Percentiles rank a stretch among this genome's conserved stretches.
Evolutionary conservation across 2,797 vertebrate species (phyloP).

Genomic region (Myripristis jacobus): DNA sequence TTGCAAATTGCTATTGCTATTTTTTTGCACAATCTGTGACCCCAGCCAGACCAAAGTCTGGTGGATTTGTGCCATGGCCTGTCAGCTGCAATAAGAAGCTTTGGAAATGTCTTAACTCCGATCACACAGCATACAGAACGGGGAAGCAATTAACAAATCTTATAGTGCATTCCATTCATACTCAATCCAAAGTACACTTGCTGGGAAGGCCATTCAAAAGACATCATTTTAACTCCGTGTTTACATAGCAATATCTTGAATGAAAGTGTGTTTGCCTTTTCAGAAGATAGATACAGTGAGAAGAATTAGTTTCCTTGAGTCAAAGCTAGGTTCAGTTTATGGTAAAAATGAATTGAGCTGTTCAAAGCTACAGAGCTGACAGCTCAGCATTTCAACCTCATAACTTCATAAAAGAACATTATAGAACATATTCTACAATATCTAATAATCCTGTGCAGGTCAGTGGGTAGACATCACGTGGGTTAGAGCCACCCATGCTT

Average conservation of each 20-base stretch:
- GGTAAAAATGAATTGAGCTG: not conserved
- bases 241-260: too few species aligned
- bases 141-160: not conserved
- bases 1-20: not conserved
- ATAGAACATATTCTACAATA: not conserved
- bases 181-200: not conserved
- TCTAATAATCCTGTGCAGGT: too few species aligned
- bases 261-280: not conserved
- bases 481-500: too few species aligned
- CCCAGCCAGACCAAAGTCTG: not conserved
- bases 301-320: not conserved
- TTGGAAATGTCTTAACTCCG: not conserved
- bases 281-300: not conserved
- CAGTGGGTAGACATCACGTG: too few species aligned
- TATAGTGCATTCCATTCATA: slow-evolving; percentile 12
- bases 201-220: not conserved
- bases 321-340: not conserved
- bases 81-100: slow-evolving; percentile 9
- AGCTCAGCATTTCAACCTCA: not conserved
- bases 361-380: too few species aligned
- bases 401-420: not conserved
- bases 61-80: not conserved
- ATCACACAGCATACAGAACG: not conserved
- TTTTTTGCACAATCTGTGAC: not conserved
- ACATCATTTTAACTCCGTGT: too few species aligned